These are phyloP conservation scores for Magallana nippona DNA, from an alignment of 2,888 invertebrate genomes.

Conservation along the genomic window DNA sequence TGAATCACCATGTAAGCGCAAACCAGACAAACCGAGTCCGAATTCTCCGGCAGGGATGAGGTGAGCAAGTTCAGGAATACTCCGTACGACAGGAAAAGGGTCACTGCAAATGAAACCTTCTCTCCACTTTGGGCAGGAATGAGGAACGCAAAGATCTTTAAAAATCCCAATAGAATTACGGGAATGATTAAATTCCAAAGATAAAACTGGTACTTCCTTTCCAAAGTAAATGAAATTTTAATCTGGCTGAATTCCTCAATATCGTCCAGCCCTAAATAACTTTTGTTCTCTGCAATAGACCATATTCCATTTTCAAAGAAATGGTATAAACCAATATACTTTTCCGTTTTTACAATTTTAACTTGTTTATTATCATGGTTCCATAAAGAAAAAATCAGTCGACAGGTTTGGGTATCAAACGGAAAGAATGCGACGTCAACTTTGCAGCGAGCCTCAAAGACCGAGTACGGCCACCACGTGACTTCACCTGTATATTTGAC, in stretches of 20 bases:
- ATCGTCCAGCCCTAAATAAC: conserved; percentile 10
- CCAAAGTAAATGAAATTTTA: conserved; percentile 37
- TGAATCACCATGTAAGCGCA: conserved; percentile 49
- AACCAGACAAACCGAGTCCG: conserved; percentile 45
- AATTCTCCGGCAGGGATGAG: conserved; percentile 45
- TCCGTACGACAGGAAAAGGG: conserved; percentile 50
- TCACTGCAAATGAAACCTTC: conserved; percentile 50
- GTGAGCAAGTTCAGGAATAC: conserved; percentile 53
- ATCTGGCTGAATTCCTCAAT: conserved; percentile 3
- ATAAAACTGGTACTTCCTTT: conserved; percentile 45
- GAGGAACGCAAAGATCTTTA: conserved; percentile 49
- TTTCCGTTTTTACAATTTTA: no score
- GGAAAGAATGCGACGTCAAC: conserved; percentile 49
- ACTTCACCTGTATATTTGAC: conserved; percentile 30
- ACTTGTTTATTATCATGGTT: neutral
- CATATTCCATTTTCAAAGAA: conserved; percentile 10
- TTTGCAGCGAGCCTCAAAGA: conserved; percentile 46
- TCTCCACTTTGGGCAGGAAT: conserved; percentile 53
- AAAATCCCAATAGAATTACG: conserved; percentile 40
- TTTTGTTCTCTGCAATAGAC: neutral
- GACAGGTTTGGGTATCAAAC: conserved; percentile 50
- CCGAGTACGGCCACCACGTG: conserved; percentile 49
- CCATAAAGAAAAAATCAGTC: conserved; percentile 44
- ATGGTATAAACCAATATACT: neutral
- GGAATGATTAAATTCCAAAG: conserved; percentile 51